Conservation (phyloP, 1,140 invertebrate genomes). For the Monomorium pharaonis region DNA sequence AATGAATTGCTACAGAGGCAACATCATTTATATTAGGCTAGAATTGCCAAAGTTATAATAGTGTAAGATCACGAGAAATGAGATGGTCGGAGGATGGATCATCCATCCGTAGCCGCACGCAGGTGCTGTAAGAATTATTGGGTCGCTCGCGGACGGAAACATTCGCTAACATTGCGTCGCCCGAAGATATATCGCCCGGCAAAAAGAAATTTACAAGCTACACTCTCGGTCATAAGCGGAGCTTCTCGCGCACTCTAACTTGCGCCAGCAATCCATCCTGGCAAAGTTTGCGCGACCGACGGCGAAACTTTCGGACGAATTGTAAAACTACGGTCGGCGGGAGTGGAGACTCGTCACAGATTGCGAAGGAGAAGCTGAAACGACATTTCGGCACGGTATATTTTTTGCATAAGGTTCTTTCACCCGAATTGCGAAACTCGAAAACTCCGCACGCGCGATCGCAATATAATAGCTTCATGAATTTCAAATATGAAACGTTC, state of each 20-base stretch:
- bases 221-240: constrained; percentile 45
- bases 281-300: constrained; percentile 36
- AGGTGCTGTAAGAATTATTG: constrained; percentile 46
- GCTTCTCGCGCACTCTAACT: constrained; percentile 22
- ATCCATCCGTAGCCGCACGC: constrained; percentile 5
- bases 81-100: background rate
- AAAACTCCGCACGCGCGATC: background rate
- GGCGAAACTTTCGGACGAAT: constrained; percentile 21
- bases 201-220: constrained; percentile 60
- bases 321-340: constrained; percentile 35
- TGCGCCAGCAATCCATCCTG: constrained; percentile 32
- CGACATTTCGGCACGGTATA: constrained; percentile 18
- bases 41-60: background rate
- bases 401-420: constrained; percentile 29
- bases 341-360: background rate
- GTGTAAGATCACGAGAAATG: background rate
- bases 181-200: constrained; percentile 14
- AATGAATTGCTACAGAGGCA: background rate
- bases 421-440: constrained; percentile 7
- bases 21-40: background rate
- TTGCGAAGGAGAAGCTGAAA: constrained; percentile 14
- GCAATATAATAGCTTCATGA: constrained; percentile 21
- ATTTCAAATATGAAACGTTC: constrained; percentile 15
- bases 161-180: constrained; percentile 39
- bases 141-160: constrained; percentile 21